Evolutionary conservation across 2,113 vertebrate species (phyloP).

Genomic region (Coregonus clupeaformis): DNA sequence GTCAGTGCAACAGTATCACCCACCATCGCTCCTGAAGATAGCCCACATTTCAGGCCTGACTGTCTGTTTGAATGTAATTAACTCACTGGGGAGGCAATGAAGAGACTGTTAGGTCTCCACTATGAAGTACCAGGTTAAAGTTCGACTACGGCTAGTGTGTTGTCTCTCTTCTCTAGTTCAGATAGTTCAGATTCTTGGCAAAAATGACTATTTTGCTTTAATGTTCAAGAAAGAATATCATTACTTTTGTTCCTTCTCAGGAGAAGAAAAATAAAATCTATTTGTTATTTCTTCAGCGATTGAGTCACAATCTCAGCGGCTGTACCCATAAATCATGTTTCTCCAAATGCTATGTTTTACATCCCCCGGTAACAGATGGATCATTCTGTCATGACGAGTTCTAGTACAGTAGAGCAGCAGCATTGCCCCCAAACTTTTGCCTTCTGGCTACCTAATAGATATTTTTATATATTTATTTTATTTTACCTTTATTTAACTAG

Average conservation of each 20-base stretch:
- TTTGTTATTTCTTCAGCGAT: constrained; percentile 17
- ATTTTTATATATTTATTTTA: no score
- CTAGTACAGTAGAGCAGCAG: neutral
- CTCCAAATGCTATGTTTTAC: constrained; percentile 34
- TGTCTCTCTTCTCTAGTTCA: neutral
- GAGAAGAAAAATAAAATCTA: constrained; percentile 11
- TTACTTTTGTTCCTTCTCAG: neutral
- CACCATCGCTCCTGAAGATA: constrained; percentile 41
- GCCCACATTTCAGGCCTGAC: constrained; percentile 50
- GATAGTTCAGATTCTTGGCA: neutral
- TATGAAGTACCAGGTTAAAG: constrained; percentile 15
- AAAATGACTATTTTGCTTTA: neutral
- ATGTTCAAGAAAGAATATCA: neutral
- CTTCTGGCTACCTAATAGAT: no score
- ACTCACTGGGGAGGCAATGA: constrained; percentile 56
- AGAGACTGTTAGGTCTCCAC: constrained; percentile 35
- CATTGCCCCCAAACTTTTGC: neutral
- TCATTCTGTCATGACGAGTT: constrained; percentile 21
- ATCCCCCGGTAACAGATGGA: constrained; percentile 15
- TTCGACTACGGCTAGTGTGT: constrained; percentile 1
- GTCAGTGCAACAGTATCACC: constrained; percentile 47
- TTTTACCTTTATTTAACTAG: no score
- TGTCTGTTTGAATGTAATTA: constrained; percentile 58
- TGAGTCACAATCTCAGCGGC: constrained; percentile 11
- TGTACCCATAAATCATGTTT: constrained; percentile 26